These are phyloP conservation scores for Hirtodrosophila confusa DNA, from an alignment of 2,888 invertebrate genomes.

Conservation along the genomic window DNA sequence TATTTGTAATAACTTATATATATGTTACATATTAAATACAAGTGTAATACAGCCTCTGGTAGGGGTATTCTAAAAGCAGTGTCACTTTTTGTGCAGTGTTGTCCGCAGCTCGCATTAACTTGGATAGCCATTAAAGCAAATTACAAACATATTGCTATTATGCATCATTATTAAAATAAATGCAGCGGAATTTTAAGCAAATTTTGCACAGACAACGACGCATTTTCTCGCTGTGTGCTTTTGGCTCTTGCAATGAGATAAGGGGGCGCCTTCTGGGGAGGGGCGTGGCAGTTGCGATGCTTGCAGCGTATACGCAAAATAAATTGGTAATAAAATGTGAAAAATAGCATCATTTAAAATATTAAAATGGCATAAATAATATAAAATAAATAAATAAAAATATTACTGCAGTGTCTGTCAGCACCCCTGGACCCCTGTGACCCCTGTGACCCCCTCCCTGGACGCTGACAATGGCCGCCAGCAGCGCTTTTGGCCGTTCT, in stretches of 20 bases:
- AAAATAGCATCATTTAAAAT: conserved; percentile 77
- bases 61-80: conserved; percentile 10
- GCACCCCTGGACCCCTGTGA: conserved; percentile 17
- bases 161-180: conserved; percentile 52
- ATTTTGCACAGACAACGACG: conserved; percentile 29
- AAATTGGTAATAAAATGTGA: conserved; percentile 80
- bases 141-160: conserved; percentile 58
- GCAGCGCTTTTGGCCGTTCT: conserved; percentile 31
- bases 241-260: no score
- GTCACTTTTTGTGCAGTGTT: conserved; percentile 1
- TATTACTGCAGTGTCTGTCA: conserved; percentile 66
- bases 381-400: conserved; percentile 76
- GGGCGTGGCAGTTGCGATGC: conserved; percentile 43
- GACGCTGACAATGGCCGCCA: conserved; percentile 43
- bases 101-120: conserved; percentile 36
- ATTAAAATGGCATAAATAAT: conserved; percentile 76
- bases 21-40: background rate
- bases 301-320: conserved; percentile 48
- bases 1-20: background rate
- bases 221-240: conserved; percentile 1
- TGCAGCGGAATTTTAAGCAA: conserved; percentile 49
- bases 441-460: conserved; percentile 2
- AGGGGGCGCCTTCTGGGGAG: no score
- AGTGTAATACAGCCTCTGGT: background rate
- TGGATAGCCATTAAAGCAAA: conserved; percentile 64